Evolutionary conservation across 2,888 invertebrate genomes (phyloP).

Genomic region (Hipparchia semele): DNA sequence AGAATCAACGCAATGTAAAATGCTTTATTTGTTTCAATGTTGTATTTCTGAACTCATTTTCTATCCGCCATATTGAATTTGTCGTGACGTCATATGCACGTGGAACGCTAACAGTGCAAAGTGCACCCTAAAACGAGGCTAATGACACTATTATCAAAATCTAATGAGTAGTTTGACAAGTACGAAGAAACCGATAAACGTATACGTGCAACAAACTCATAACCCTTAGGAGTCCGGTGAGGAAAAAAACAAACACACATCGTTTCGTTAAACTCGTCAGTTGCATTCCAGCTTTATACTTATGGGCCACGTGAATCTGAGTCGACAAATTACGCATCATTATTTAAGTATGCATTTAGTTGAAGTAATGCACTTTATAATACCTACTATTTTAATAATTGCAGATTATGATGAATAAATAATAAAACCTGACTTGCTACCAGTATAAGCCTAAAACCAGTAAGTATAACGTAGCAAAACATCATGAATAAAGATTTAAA

Average conservation of each 20-base stretch:
- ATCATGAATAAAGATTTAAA: background rate
- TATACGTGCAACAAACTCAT: background rate
- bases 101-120: background rate
- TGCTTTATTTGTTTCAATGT: no score
- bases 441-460: background rate
- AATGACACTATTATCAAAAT: background rate
- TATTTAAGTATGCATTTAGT: constrained; percentile 39
- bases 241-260: background rate
- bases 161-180: background rate
- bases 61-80: no score
- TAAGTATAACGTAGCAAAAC: background rate
- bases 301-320: constrained; percentile 44
- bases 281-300: background rate
- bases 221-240: no score
- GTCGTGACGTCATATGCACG: background rate
- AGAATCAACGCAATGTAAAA: no score
- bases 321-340: constrained; percentile 35
- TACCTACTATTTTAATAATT: constrained; percentile 4
- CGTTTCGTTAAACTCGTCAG: background rate
- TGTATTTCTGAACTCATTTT: no score
- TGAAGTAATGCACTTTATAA: constrained; percentile 26
- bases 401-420: constrained; percentile 23
- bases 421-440: constrained; percentile 5
- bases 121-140: background rate
- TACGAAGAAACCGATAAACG: background rate